Base-by-base conservation (phyloP, 2,888 invertebrate genomes). In the Eupithecia centaureata region DNA sequence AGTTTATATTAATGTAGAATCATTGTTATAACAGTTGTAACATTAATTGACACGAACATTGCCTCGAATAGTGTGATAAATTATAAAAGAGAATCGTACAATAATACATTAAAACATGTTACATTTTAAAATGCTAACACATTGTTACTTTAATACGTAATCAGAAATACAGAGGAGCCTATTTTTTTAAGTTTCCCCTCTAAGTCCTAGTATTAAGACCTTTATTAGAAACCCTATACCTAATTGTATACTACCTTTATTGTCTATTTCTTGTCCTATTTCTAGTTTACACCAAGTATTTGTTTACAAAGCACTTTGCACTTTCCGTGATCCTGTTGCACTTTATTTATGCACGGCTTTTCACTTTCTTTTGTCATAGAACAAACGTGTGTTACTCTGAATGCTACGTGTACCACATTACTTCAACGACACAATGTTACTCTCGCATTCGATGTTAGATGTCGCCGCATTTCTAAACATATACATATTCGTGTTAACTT, bases 71-170 rank as follows among this genome's bases (percentile, higher is more conserved):
- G 80, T 90, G 90, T 91, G 89, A 91, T 87, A 86, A 84, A 83
- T 83, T 82, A 84, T 82, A 81, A 89, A 90, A 90, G 90, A 91
- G 88, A 74, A 87, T 86, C 89, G 91, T 91, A 92, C 92, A 92
- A 92, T 90, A 89, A 88, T 85, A 77, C 61, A 77, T 70, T 67
- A 81, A 85, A 88, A 88, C 84, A 89, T 91, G 88, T 91, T 91
- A 91, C 89, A 90, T 87, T 88, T 84, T 84, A 84, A 89, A 88
- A 85, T 89, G 82, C 90, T 88, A 90, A 91, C 90, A 90, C 89
- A 85, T 87, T 88, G 87, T 90, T 90, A 90, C 89, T 87, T 78
- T 80, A 84, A 85, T 88, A 87, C 86, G 83, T 89, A 84, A 87
- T 85, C 82, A 81, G 81, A 75, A 81, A 87, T 83, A 88, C 88